Percentiles rank a stretch among this genome's conserved stretches.
phyloP scores from a whole-genome alignment of 2,888 invertebrate genomes.

The Onchidella celtica region DNA sequence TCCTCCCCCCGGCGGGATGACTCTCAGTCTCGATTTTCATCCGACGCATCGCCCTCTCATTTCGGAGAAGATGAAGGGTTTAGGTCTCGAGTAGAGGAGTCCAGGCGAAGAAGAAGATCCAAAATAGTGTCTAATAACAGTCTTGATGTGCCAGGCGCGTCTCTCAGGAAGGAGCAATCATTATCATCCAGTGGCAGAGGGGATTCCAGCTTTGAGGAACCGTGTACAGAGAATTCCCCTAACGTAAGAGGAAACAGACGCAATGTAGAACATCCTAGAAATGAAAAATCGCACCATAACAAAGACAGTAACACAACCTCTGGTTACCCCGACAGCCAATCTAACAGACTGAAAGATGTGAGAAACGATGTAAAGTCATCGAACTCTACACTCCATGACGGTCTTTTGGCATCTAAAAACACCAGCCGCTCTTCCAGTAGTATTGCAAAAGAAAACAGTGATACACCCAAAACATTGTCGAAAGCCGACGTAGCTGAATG shows the following conservation, averaged over 20 bases:
- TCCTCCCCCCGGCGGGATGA: constrained; percentile 43
- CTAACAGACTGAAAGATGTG: neutral
- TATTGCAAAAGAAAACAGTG: constrained; percentile 2
- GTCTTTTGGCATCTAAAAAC: neutral
- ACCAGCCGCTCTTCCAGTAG: constrained; percentile 4
- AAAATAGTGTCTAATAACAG: neutral
- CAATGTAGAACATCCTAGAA: neutral
- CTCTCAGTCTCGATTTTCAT: constrained; percentile 10
- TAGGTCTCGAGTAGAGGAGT: neutral
- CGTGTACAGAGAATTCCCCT: neutral
- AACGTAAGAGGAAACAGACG: neutral
- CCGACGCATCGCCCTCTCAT: constrained; percentile 25
- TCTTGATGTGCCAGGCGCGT: constrained; percentile 4
- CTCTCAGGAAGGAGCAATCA: constrained; percentile 29
- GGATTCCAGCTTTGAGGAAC: constrained; percentile 38
- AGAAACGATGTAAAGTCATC: neutral
- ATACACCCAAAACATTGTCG: constrained; percentile 14
- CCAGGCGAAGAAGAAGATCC: constrained; percentile 7
- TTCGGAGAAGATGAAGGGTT: neutral
- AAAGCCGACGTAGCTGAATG: constrained; percentile 8
- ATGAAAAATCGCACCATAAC: neutral
- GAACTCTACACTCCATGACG: neutral
- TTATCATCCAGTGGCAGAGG: constrained; percentile 42
- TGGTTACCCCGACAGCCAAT: neutral
- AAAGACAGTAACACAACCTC: neutral